Conservation (phyloP, 2,113 vertebrate genomes). For the Porphyrio hochstetteri region DNA sequence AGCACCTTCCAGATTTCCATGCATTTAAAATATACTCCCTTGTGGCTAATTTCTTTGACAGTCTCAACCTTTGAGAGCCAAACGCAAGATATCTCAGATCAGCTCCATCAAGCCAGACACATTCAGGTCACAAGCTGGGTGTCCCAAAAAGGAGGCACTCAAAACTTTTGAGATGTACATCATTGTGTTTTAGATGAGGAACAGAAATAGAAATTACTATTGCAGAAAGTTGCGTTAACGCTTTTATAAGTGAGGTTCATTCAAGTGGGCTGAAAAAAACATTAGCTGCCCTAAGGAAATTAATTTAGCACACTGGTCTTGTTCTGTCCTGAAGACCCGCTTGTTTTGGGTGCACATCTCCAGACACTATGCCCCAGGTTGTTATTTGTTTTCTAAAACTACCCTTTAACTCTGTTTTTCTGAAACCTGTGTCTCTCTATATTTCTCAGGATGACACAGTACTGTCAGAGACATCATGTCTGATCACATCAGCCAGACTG, state of each 20-base stretch:
- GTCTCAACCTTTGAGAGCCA: not conserved
- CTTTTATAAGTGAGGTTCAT: not conserved
- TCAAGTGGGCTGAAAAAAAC: not conserved
- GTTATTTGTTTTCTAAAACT: constrained; percentile 27
- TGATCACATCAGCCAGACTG: constrained; percentile 42
- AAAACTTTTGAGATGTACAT: not conserved
- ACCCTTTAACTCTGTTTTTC: not conserved
- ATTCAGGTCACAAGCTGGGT: not conserved
- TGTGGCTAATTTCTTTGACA: not conserved
- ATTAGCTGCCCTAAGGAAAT: not conserved
- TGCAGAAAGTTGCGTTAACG: not conserved
- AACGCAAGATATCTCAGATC: not conserved
- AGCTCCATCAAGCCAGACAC: not conserved
- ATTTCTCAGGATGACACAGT: constrained; percentile 25
- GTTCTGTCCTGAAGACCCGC: not conserved
- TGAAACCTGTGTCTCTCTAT: not conserved
- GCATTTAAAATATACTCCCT: not conserved
- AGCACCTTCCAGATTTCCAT: not conserved
- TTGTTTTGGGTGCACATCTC: not conserved
- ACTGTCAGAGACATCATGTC: not conserved
- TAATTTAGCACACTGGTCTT: not conserved
- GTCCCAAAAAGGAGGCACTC: not conserved
- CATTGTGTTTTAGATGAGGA: not conserved
- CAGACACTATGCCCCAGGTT: not conserved
- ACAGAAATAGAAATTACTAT: not conserved